A percentile compares a stretch with the other conserved stretches of the same genome.
These are phyloP conservation scores for Drosophila robusta DNA, from an alignment of 2,888 invertebrate genomes.

Conservation along the genomic window DNA sequence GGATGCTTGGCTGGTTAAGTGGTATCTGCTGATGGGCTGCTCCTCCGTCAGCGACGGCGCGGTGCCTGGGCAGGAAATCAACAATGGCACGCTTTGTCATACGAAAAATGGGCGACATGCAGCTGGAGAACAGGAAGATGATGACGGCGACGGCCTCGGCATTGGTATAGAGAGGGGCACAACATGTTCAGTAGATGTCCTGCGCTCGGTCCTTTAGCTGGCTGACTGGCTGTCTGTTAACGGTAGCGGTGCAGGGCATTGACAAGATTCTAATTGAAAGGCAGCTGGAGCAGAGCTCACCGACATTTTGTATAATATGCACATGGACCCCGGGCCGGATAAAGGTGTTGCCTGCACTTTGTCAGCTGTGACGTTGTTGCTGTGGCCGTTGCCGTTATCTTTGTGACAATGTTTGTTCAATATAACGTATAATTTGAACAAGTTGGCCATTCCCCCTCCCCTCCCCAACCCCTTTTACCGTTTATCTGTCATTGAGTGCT, in stretches of 20 bases:
- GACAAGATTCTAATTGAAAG: conserved; percentile 68
- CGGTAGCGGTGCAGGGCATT: conserved; percentile 35
- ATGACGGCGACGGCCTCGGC: background rate
- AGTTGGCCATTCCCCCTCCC: conserved; percentile 2
- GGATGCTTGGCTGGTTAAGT: conserved; percentile 46
- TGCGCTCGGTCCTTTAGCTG: conserved; percentile 5
- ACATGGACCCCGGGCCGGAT: conserved; percentile 24
- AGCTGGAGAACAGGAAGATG: conserved; percentile 10
- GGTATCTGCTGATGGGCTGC: conserved; percentile 32
- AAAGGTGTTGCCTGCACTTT: conserved; percentile 44
- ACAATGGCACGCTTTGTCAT: conserved; percentile 67
- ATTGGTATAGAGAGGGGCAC: background rate
- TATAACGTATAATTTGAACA: conserved; percentile 57
- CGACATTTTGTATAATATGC: conserved; percentile 50
- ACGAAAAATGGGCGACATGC: conserved; percentile 52
- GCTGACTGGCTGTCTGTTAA: conserved; percentile 24
- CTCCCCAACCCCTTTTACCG: too few species aligned
- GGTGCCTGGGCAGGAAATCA: conserved; percentile 50
- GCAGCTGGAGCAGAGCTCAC: conserved; percentile 35
- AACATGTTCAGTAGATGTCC: conserved; percentile 49
- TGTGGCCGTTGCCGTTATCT: conserved; percentile 15
- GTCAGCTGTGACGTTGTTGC: conserved; percentile 11
- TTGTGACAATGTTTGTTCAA: conserved; percentile 47
- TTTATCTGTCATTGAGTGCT: conserved; percentile 10
- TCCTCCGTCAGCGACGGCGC: conserved; percentile 9